A percentile compares a stretch with the other conserved stretches of the same genome.
These are phyloP conservation scores for Anthophora plumipes DNA, from an alignment of 2,888 invertebrate species.

Conservation along the genomic window DNA sequence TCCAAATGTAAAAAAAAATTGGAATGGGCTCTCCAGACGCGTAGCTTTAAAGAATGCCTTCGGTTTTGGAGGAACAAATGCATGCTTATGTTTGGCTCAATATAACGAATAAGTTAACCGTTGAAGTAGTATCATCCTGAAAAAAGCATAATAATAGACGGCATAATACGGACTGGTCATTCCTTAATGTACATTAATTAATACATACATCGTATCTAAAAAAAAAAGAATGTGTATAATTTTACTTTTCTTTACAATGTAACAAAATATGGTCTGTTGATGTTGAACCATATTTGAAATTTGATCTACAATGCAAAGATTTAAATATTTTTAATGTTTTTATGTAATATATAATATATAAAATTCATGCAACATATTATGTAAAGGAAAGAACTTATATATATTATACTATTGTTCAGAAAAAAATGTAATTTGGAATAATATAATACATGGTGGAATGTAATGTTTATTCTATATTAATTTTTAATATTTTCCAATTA, in stretches of 20 bases:
- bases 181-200: conserved; percentile 59
- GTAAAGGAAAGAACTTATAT: conserved; percentile 43
- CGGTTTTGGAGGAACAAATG: conserved; percentile 99
- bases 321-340: conserved; percentile 61
- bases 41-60: conserved; percentile 98
- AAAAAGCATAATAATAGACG: conserved; percentile 43
- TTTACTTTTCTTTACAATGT: conserved; percentile 17
- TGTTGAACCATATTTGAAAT: conserved; percentile 21
- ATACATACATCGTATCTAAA: conserved; percentile 31
- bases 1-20: conserved; percentile 86
- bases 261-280: conserved; percentile 31
- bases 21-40: conserved; percentile 86
- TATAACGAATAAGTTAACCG: conserved; percentile 74
- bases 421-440: conserved; percentile 61
- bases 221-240: conserved; percentile 30
- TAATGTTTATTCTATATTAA: conserved; percentile 79
- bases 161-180: conserved; percentile 52
- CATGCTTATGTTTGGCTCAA: conserved; percentile 90
- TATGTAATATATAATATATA: conserved; percentile 53
- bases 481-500: conserved; percentile 73
- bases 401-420: conserved; percentile 52
- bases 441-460: conserved; percentile 78
- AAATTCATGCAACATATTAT: conserved; percentile 48
- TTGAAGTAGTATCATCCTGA: conserved; percentile 19
- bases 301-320: conserved; percentile 25